Conservation (phyloP, 2,113 vertebrate species). For the Merops nubicus region DNA sequence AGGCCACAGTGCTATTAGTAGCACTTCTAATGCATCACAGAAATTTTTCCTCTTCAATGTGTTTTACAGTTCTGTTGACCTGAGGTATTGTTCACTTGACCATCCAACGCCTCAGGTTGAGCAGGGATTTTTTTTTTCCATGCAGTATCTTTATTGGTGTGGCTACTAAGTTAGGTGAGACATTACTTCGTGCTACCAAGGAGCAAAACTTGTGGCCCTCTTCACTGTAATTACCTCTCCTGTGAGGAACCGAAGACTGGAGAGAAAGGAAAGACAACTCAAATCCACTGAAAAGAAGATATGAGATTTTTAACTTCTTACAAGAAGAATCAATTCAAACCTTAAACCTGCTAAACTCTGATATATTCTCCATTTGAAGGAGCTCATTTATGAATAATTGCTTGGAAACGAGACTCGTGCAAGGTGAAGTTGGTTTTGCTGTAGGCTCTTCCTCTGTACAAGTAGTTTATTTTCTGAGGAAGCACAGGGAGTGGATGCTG, state of each 20-base stretch:
- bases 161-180: neutral
- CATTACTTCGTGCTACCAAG: neutral
- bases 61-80: neutral
- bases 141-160: neutral
- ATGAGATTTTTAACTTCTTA: neutral
- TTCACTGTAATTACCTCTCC: neutral
- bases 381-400: neutral
- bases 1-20: neutral
- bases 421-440: neutral
- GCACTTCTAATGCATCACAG: neutral
- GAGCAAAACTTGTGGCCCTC: neutral
- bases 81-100: neutral
- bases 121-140: neutral
- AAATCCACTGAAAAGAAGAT: neutral
- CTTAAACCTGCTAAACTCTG: neutral
- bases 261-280: neutral
- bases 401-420: neutral
- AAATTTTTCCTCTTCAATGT: neutral
- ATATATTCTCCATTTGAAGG: slow-evolving; percentile 7
- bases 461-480: neutral
- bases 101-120: neutral
- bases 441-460: neutral
- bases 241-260: neutral
- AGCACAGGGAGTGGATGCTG: neutral
- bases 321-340: neutral